Base-by-base conservation (phyloP, 2,113 vertebrate genomes). In the Phrynosoma platyrhinos region DNA sequence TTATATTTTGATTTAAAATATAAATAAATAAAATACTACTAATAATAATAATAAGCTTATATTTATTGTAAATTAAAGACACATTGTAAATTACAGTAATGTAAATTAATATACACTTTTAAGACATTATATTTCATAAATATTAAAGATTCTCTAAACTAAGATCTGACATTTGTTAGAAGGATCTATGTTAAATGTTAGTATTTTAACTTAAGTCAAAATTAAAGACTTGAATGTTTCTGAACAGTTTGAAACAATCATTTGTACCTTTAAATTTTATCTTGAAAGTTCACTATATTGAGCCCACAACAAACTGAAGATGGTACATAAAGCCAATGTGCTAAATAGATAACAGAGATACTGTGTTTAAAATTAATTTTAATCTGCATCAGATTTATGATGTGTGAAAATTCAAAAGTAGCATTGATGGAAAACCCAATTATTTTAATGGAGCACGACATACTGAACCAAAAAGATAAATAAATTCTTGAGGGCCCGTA, bases 401-500 rank as follows among this genome's bases (percentile, higher is more conserved):
- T 53, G 75, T 42, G n/a, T 64, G 23, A 81, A 52, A 80, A 64
- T 85, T 89, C 83, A 87, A 0, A 75, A 53, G 25, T 40, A 80
- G 32, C 55, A 74, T 40, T 75, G 9, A 53, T 66, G 83, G 78
- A 25, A 85, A 74, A 62, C 85, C 89, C 92, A 20, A 0, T 55
- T 23, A 16, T 88, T 88, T 89, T 82, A 78, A 79, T 74, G 58
- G 83, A 71, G 81, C 74, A 64, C 82, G 1, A 84, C 69, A 71
- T 25, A 27, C 7, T 72, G 27, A 66, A 32, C 3, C 18, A 69
- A 68, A 88, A 6, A 27, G 78, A 84, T 0, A 18, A 89, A 7
- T 30, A 88, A 87, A n/a, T 90, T 87, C 84, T 64, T 90, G 90
- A 79, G 68, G 69, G 55, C 32, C 91, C 87, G 42, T 87, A 85